These are phyloP conservation scores for Hippocampus barbouri DNA, from an alignment of 2,113 vertebrate species.

Conservation along the genomic window DNA sequence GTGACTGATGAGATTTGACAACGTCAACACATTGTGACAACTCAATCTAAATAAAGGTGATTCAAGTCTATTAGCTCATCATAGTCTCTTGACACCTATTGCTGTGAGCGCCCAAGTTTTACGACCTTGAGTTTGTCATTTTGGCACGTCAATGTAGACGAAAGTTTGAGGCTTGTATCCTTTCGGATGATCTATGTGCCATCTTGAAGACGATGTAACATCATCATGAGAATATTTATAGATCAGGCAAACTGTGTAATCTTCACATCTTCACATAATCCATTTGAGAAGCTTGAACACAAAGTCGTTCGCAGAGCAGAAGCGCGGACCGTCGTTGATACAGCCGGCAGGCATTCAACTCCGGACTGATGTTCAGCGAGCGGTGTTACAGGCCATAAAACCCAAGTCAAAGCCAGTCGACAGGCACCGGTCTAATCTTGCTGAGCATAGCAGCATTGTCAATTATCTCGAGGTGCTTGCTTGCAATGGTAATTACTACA, in stretches of 20 bases:
- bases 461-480: constrained; percentile 61
- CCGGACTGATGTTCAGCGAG: not conserved
- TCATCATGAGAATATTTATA: not conserved
- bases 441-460: constrained; percentile 67
- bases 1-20: not conserved
- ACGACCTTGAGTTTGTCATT: not conserved
- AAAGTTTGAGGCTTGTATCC: not conserved
- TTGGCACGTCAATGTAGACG: not conserved
- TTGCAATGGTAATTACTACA: constrained; percentile 63
- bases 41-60: not conserved
- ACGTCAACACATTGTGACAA: not conserved
- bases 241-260: not conserved
- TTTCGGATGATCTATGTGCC: no score
- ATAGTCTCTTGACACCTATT: not conserved
- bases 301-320: not conserved
- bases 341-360: constrained; percentile 18
- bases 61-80: not conserved
- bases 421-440: constrained; percentile 70
- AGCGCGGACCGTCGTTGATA: not conserved
- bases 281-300: not conserved
- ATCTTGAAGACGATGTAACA: no score
- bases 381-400: constrained; percentile 41
- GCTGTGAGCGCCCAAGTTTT: not conserved
- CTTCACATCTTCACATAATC: not conserved
- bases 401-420: constrained; percentile 42